phyloP scores from a whole-genome alignment of 2,113 vertebrate genomes.

The Phocoena sinus region DNA sequence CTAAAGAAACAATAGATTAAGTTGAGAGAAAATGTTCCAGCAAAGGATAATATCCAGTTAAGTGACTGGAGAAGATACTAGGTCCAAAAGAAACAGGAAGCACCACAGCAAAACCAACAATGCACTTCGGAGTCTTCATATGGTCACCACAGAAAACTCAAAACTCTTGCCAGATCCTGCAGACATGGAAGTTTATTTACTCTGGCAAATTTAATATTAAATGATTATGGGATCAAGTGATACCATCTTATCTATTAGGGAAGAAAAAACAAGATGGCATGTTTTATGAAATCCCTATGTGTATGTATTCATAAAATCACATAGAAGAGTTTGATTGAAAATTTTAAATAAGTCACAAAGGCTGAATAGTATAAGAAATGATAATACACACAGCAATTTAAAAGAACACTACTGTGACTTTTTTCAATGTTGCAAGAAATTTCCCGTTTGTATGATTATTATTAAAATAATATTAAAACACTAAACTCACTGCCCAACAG shows the following conservation, averaged over 20 bases:
- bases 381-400: neutral
- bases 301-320: neutral
- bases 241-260: neutral
- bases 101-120: neutral
- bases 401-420: neutral
- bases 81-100: neutral
- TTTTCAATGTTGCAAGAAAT: too few species aligned
- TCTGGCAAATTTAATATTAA: neutral
- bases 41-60: neutral
- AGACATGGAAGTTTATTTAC: neutral
- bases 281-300: neutral
- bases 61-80: too few species aligned
- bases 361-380: neutral
- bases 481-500: neutral
- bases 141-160: neutral
- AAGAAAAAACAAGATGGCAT: neutral
- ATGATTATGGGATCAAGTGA: neutral
- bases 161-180: neutral
- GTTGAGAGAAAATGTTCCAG: neutral
- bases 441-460: too few species aligned
- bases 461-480: neutral
- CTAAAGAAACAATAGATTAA: neutral
- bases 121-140: neutral
- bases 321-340: neutral
- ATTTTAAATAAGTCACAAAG: neutral